phyloP scores from a whole-genome alignment of 2,797 vertebrate species.

The Lepilemur septentrionalis region DNA sequence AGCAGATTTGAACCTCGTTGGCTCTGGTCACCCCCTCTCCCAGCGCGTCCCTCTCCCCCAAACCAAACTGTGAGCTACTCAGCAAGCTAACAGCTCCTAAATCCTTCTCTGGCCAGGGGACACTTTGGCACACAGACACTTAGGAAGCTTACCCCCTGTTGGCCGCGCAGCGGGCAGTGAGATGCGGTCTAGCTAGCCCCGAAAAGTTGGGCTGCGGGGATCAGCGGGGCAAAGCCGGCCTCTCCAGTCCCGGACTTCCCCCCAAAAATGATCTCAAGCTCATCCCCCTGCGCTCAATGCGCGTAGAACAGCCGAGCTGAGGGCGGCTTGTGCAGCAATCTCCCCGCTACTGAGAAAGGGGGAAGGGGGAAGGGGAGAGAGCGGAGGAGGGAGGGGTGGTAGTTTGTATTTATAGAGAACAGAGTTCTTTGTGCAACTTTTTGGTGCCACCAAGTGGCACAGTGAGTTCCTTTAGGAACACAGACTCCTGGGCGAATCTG shows the following conservation, averaged over 20 bases:
- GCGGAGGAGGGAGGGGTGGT: conserved; percentile 59
- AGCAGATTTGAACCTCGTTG: not conserved
- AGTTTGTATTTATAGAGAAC: conserved; percentile 81
- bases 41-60: not conserved
- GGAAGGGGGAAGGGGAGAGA: conserved; percentile 52
- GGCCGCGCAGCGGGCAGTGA: conserved; percentile 51
- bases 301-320: conserved; percentile 71
- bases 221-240: conserved; percentile 35
- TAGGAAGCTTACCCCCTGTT: conserved; percentile 74
- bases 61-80: not conserved
- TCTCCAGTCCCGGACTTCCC: conserved; percentile 46
- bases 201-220: conserved; percentile 56
- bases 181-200: conserved; percentile 39
- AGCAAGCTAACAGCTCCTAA: not conserved
- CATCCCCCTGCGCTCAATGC: conserved; percentile 56
- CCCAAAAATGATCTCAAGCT: conserved; percentile 64
- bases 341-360: conserved; percentile 65
- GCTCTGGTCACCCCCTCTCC: not conserved
- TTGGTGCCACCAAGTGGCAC: conserved; percentile 89
- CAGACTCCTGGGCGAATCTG: conserved; percentile 50
- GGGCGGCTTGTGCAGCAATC: conserved; percentile 71
- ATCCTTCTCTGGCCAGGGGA: not conserved
- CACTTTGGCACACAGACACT: conserved; percentile 55
- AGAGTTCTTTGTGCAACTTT: conserved; percentile 84
- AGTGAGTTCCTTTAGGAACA: conserved; percentile 80